Conservation (phyloP, 2,797 vertebrate species). For the Pseudocheirus occidentalis region DNA sequence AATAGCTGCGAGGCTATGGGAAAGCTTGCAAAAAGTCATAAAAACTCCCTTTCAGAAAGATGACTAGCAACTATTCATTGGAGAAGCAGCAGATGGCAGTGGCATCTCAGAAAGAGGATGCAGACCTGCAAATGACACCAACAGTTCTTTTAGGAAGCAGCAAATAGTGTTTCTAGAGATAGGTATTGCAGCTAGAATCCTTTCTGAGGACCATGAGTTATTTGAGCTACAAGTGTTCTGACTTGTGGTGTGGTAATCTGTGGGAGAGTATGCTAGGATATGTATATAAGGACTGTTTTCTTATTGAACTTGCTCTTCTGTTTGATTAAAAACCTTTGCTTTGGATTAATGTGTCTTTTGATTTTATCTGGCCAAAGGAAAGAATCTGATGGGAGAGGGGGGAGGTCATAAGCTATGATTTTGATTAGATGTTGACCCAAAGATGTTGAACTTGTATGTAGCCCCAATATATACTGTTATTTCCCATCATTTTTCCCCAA, state of each 20-base stretch:
- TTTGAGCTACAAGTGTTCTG: not conserved
- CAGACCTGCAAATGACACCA: not conserved
- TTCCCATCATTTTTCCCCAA: slow-evolving; percentile 14
- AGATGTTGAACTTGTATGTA: not conserved
- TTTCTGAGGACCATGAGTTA: not conserved
- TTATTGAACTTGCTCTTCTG: not conserved
- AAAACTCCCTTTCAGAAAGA: not conserved
- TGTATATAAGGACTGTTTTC: not conserved
- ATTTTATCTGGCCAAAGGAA: not conserved
- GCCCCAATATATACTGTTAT: not conserved
- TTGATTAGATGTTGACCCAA: not conserved
- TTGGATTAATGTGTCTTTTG: not conserved
- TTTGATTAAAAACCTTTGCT: not conserved
- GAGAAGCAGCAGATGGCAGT: not conserved
- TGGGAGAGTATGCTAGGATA: not conserved
- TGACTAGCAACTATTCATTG: not conserved
- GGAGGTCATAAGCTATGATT: not conserved
- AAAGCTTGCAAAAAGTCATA: not conserved
- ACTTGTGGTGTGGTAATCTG: not conserved
- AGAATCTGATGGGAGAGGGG: not conserved
- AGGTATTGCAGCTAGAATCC: not conserved
- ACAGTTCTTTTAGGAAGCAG: not conserved
- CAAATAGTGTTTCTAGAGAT: not conserved
- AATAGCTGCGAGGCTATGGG: not conserved
- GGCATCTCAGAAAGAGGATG: not conserved